These are phyloP conservation scores for Leucophenga montana DNA, from an alignment of 2,888 invertebrate species.

Conservation along the genomic window DNA sequence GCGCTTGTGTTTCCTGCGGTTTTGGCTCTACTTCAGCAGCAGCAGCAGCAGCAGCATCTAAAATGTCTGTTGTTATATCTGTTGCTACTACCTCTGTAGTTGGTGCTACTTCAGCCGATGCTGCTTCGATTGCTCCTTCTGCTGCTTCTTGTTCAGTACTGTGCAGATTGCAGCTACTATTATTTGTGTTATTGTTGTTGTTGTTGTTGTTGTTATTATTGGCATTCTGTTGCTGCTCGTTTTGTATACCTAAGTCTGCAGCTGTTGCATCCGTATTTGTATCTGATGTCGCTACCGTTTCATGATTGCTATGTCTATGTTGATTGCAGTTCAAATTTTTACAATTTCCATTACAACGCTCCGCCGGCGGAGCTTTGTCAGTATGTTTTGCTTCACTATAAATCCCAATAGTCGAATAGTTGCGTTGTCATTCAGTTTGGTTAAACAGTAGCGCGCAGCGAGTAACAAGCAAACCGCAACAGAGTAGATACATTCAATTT, in stretches of 20 bases:
- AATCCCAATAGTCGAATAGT: too few relatives aligned
- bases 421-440: too few relatives aligned
- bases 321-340: slow-evolving; percentile 61
- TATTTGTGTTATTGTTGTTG: slow-evolving; percentile 55
- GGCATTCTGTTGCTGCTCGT: neutral
- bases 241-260: neutral
- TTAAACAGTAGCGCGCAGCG: slow-evolving; percentile 66
- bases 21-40: neutral
- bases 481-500: slow-evolving; percentile 49
- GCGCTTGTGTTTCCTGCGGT: slow-evolving; percentile 15
- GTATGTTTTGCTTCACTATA: neutral
- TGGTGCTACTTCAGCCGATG: neutral
- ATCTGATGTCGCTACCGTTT: neutral
- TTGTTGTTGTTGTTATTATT: slow-evolving; percentile 47
- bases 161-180: slow-evolving; percentile 48
- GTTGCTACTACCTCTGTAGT: slow-evolving; percentile 13
- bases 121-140: slow-evolving; percentile 3
- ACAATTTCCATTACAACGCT: slow-evolving; percentile 58
- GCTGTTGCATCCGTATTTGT: neutral
- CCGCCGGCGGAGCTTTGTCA: neutral
- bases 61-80: slow-evolving; percentile 33
- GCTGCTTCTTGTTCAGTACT: slow-evolving; percentile 1
- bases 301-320: slow-evolving; percentile 45
- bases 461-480: slow-evolving; percentile 67
- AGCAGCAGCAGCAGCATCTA: too few relatives aligned